Evolutionary conservation across 1,140 invertebrate genomes (phyloP).

Genomic region (Calosoma granatense): DNA sequence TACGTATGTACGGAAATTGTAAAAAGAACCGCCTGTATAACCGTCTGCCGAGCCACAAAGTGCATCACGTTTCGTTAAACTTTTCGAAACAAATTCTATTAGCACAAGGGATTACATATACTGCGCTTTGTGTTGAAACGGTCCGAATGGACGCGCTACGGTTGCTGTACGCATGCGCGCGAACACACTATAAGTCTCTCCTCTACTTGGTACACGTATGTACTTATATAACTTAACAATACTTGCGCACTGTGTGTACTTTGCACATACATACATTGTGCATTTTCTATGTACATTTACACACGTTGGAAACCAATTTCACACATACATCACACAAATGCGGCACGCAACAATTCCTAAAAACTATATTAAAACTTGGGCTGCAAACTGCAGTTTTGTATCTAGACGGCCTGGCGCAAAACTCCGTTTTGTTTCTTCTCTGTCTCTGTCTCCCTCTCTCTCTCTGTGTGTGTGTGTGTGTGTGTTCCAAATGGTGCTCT

Average conservation of each 20-base stretch:
- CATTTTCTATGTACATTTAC: background rate
- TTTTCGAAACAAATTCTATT: background rate
- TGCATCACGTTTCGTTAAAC: background rate
- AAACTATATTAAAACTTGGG: background rate
- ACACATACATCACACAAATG: background rate
- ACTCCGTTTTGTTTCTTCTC: background rate
- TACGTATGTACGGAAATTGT: background rate
- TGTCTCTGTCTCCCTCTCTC: no score
- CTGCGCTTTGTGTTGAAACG: background rate
- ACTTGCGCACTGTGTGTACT: no score
- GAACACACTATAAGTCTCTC: no score
- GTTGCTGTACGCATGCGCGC: no score
- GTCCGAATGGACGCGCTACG: background rate
- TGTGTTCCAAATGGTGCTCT: background rate
- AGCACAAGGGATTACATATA: background rate
- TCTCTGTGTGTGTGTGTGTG: no score
- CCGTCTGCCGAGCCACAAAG: no score
- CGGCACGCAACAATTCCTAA: background rate
- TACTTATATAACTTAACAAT: no score
- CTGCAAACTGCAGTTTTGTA: background rate
- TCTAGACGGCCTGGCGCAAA: background rate
- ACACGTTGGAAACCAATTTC: background rate
- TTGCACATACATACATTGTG: no score
- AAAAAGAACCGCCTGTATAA: no score
- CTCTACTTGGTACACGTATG: no score